These are phyloP conservation scores for Cliona cf. orientalis DNA, from an alignment of 37 sponge, comb jelly and placozoan species.

Conservation along the genomic window DNA sequence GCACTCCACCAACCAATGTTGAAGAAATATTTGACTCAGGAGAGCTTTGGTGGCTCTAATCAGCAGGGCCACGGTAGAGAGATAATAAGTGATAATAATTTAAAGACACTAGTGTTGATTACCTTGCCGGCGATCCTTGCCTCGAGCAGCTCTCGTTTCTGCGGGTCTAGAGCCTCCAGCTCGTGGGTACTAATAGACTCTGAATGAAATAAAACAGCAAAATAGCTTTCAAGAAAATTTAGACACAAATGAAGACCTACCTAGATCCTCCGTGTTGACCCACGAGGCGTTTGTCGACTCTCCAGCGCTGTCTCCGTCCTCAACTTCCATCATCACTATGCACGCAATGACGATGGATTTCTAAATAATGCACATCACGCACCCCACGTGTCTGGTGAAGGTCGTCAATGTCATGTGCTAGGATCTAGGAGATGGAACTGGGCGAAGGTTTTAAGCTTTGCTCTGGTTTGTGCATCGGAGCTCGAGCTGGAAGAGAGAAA, in stretches of 20 bases:
- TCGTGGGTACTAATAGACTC: slow-evolving; percentile 25
- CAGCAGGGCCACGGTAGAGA: not conserved
- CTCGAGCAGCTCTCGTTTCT: slow-evolving; percentile 82
- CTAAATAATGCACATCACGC: not conserved
- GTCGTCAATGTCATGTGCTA: too few species aligned
- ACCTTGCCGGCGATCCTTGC: slow-evolving; percentile 76
- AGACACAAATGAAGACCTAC: not conserved
- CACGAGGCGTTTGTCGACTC: slow-evolving; percentile 26
- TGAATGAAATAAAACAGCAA: too few species aligned
- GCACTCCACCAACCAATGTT: not conserved
- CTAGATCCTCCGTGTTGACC: slow-evolving; percentile 2
- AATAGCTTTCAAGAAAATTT: not conserved
- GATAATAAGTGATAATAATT: not conserved
- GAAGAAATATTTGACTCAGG: not conserved
- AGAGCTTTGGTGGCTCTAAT: not conserved
- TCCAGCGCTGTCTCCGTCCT: slow-evolving; percentile 32
- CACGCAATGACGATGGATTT: not conserved
- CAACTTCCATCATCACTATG: not conserved
- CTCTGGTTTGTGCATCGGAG: too few species aligned
- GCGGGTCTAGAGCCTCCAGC: slow-evolving; percentile 77
- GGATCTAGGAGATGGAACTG: too few species aligned
- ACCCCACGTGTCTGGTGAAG: too few species aligned
- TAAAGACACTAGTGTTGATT: too few species aligned
- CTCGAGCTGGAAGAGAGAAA: too few species aligned
- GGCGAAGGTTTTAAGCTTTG: too few species aligned